Evolutionary conservation across 2,113 vertebrate genomes (phyloP), one percentile per base, ranked within the genome.

Genomic region (Apodemus speciosus): DNA sequence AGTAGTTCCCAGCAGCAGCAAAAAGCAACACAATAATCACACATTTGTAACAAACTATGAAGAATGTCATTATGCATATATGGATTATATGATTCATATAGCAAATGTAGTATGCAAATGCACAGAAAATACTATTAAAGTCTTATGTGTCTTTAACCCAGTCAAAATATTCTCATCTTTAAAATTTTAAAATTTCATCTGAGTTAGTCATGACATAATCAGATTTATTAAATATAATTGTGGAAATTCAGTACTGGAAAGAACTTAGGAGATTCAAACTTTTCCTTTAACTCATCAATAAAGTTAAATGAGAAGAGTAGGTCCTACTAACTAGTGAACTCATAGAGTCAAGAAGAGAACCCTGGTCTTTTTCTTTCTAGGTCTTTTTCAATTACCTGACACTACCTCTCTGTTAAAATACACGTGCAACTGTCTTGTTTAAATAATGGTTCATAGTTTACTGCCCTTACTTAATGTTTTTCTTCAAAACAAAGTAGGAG

Each of bases 171-270:
- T 32, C n/a, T 71, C 77, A 64, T 81, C 62, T 93, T 94, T 81
- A 90, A 91, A 81, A 83, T 69, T 64, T 86, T n/a, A 16, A 94
- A 89, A 93, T 53, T 91, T 46, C 53, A 94, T 66, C 27, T 91
- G 30, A 92, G 92, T 27, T 85, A 76, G 46, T 89, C 30, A 69
- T 49, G 80, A 76, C 15, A 46, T 60, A 84, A 90, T 58, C 32
- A 80, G 75, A 92, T 51, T 64, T 64, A 64, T 64, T 94, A 93
- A 93, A 93, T 85, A 35, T 83, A 94, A 94, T 68, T 40, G 64
- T 46, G 30, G 15, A 64, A 91, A 43, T 94, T 80, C 62, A 92
- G 81, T 83, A n/a, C 38, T 86, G 27, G n/a, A 91, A 90, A 95
- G 14, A 87, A 80, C 8, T 66, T 85, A 69, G 72, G 84, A 62